Percentiles rank a stretch among this genome's conserved stretches.
Conservation (phyloP, 2,797 vertebrate genomes). For the Discoglossus pictus region DNA sequence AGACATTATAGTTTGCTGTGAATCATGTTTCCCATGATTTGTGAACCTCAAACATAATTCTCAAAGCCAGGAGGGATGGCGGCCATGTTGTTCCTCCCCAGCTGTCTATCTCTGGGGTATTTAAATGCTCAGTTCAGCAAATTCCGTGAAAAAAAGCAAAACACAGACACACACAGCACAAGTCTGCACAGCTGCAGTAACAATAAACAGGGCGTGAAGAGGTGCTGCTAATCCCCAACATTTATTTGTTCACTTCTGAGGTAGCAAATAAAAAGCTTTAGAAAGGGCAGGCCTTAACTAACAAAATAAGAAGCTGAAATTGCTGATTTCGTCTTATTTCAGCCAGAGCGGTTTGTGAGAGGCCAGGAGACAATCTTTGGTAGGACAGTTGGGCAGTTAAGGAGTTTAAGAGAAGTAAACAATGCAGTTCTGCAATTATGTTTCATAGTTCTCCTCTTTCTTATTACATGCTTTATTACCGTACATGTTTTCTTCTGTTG, state of each 20-base stretch:
- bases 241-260: constrained; percentile 4
- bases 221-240: constrained; percentile 26
- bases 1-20: no score
- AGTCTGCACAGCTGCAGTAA: constrained; percentile 29
- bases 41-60: neutral
- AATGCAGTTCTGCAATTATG: no score
- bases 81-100: no score
- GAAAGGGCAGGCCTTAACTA: neutral
- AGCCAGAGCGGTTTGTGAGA: no score
- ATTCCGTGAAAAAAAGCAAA: constrained; percentile 29
- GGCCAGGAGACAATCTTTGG: no score
- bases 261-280: neutral
- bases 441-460: no score
- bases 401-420: no score
- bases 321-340: no score
- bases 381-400: no score
- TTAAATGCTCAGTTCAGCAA: constrained; percentile 23
- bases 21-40: neutral
- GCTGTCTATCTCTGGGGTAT: constrained; percentile 14
- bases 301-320: constrained; percentile 9
- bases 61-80: no score
- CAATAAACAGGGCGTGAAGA: constrained; percentile 29
- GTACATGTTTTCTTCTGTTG: no score
- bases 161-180: constrained; percentile 7
- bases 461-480: no score